phyloP scores from a whole-genome alignment of 2,888 invertebrate genomes.

The Pediacus dermestoides region DNA sequence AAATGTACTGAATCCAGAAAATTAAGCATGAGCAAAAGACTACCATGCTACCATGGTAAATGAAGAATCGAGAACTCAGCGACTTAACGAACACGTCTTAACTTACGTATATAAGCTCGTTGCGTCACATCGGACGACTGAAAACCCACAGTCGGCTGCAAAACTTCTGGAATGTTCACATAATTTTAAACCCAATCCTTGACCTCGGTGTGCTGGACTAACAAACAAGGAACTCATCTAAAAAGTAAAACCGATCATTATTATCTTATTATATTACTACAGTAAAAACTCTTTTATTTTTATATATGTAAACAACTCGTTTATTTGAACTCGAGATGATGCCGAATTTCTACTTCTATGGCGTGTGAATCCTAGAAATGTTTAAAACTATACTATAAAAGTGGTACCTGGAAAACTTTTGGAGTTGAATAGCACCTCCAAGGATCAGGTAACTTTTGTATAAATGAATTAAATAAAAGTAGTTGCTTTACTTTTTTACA shows the following conservation, averaged over 20 bases:
- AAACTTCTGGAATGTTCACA: conserved; percentile 45
- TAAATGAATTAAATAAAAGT: conserved; percentile 55
- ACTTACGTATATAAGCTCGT: conserved; percentile 52
- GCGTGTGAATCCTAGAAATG: no score
- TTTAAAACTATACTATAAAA: no score
- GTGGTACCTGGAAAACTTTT: conserved; percentile 54
- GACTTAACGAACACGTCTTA: no score
- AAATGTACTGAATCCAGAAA: no score
- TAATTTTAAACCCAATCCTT: conserved; percentile 52
- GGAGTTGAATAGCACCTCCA: conserved; percentile 49
- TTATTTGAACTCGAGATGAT: no score
- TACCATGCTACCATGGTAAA: no score
- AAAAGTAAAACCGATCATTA: conserved; percentile 18
- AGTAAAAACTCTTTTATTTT: not conserved
- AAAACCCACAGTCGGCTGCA: conserved; percentile 51
- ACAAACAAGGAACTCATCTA: conserved; percentile 55
- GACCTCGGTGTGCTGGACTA: conserved; percentile 49
- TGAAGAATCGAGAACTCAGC: no score
- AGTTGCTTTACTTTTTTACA: conserved; percentile 49
- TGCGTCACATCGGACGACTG: conserved; percentile 52
- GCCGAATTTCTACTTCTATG: no score
- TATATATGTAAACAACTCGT: no score
- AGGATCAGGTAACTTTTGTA: conserved; percentile 50
- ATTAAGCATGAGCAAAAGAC: no score
- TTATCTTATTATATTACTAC: not conserved